Conservation (phyloP, 2,888 invertebrate species). For the Carpatolechia fugitivella region DNA sequence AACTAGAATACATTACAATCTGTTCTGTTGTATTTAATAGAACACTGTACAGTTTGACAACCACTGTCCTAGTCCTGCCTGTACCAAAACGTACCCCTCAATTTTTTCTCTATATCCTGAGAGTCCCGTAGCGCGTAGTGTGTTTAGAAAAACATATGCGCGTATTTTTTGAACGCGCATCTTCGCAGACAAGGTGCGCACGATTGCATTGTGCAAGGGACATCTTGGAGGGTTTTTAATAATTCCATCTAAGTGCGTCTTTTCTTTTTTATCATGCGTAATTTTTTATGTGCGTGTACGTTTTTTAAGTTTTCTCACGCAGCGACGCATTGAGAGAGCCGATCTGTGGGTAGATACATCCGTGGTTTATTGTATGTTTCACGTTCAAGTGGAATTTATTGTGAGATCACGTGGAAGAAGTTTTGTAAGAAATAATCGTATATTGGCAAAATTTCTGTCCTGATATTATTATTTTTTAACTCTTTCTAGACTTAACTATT, state of each 20-base stretch:
- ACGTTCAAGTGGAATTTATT: slow-evolving; percentile 59
- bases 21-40: too few species aligned
- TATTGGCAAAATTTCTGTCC: neutral
- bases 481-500: neutral
- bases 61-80: slow-evolving; percentile 30
- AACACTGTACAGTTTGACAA: slow-evolving; percentile 46
- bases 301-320: slow-evolving; percentile 78
- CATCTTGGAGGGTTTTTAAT: slow-evolving; percentile 67
- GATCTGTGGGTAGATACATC: slow-evolving; percentile 80
- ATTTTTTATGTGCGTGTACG: slow-evolving; percentile 43
- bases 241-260: slow-evolving; percentile 40
- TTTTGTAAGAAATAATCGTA: neutral
- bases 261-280: neutral
- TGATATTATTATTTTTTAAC: neutral
- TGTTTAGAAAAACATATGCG: slow-evolving; percentile 73
- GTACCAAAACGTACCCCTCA: slow-evolving; percentile 43
- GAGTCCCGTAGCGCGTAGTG: slow-evolving; percentile 50
- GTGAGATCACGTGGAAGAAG: neutral
- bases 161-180: slow-evolving; percentile 74
- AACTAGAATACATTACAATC: too few species aligned
- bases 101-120: slow-evolving; percentile 52
- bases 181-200: slow-evolving; percentile 67
- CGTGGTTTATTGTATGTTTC: slow-evolving; percentile 54
- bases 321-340: slow-evolving; percentile 56
- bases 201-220: slow-evolving; percentile 61